These are phyloP conservation scores for Dermatemys mawii DNA, from an alignment of 2,113 vertebrate species.

Conservation along the genomic window DNA sequence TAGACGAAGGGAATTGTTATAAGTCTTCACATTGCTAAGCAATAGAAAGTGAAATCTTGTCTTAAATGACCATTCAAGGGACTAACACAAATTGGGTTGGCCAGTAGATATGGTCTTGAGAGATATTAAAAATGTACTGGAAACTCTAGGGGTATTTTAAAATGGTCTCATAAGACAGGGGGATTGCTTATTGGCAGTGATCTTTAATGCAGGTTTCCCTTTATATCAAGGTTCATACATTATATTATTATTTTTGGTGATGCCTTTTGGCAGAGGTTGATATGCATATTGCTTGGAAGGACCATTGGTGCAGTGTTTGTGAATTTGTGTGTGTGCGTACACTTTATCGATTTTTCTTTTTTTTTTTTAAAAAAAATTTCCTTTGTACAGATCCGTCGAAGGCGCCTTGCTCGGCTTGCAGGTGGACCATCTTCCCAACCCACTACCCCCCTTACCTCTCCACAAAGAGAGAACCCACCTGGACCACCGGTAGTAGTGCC, in stretches of 20 bases:
- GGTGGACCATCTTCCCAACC: slow-evolving; percentile 95
- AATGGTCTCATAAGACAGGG: fast-evolving
- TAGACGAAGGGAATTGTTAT: not conserved
- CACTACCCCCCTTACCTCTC: slow-evolving; percentile 92
- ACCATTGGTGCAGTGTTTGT: fast-evolving
- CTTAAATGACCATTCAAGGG: not conserved
- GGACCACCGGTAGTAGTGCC: slow-evolving; percentile 88
- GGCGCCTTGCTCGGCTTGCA: slow-evolving; percentile 93
- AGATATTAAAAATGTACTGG: not conserved
- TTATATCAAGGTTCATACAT: fast-evolving
- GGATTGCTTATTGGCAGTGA: not conserved
- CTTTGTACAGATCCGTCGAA: slow-evolving; percentile 88
- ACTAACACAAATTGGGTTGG: not conserved
- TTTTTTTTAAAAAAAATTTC: no score
- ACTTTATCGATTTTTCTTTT: fast-evolving
- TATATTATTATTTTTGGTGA: not conserved
- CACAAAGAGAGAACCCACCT: slow-evolving; percentile 95
- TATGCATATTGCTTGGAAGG: fast-evolving
- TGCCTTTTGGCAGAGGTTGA: not conserved
- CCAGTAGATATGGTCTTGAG: not conserved
- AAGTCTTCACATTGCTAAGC: slow-evolving; percentile 22
- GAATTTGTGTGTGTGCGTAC: fast-evolving
- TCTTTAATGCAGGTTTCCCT: fast-evolving
- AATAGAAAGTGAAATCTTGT: not conserved
- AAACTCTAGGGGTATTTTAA: fast-evolving